Evolutionary conservation across 2,797 vertebrate species (phyloP).

Genomic region (Labroides dimidiatus): DNA sequence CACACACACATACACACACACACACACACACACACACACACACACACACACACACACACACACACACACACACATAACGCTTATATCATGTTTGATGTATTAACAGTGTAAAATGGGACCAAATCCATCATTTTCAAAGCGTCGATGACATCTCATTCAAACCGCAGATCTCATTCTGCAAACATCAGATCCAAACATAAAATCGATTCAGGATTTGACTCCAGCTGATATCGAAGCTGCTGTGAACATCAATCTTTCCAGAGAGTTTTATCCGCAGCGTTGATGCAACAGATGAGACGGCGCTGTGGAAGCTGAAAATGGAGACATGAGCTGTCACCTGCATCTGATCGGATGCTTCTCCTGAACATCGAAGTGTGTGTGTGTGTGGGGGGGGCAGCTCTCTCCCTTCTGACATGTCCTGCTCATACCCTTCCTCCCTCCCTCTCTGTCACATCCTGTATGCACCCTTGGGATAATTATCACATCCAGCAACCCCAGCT

Average conservation of each 20-base stretch:
- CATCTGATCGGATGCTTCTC: slow-evolving; percentile 43
- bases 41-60: too few relatives aligned
- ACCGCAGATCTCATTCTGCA: slow-evolving; percentile 30
- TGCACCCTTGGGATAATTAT: slow-evolving; percentile 39
- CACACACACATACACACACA: too few relatives aligned
- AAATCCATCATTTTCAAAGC: slow-evolving; percentile 35
- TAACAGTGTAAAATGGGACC: slow-evolving; percentile 24
- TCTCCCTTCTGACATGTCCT: slow-evolving; percentile 6
- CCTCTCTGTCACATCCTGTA: neutral
- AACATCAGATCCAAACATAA: slow-evolving; percentile 35
- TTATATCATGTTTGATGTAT: slow-evolving; percentile 28
- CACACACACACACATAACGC: slow-evolving; percentile 2
- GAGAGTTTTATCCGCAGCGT: slow-evolving; percentile 21
- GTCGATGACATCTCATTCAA: slow-evolving; percentile 28
- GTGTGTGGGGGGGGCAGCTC: neutral
- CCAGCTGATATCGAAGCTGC: slow-evolving; percentile 40
- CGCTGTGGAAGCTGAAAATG: slow-evolving; percentile 20
- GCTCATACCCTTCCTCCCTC: slow-evolving; percentile 3
- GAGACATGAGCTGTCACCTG: slow-evolving; percentile 35
- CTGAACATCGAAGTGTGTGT: too few relatives aligned
- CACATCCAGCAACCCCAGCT: slow-evolving; percentile 35
- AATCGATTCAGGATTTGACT: slow-evolving; percentile 44
- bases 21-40: too few relatives aligned
- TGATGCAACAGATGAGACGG: slow-evolving; percentile 37
- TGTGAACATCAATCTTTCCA: slow-evolving; percentile 34